A percentile compares a stretch with the other conserved stretches of the same genome.
These are phyloP conservation scores for Lepilemur ruficaudatus DNA, from an alignment of 2,797 vertebrate species.

Conservation along the genomic window DNA sequence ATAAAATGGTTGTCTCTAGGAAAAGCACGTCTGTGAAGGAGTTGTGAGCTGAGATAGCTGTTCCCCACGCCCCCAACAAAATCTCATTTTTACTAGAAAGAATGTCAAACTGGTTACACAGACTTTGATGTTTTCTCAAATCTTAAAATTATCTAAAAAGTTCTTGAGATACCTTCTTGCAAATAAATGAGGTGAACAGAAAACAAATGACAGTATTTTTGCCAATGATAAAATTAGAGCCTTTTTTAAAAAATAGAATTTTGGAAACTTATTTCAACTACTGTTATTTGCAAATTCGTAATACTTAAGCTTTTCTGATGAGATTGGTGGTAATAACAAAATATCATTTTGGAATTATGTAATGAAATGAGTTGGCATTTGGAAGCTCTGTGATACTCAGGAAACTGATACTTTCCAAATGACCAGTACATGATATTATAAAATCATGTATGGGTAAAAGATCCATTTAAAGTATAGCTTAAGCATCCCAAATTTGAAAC, in stretches of 20 bases:
- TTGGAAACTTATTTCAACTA: neutral
- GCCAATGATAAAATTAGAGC: neutral
- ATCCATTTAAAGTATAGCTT: neutral
- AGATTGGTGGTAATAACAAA: neutral
- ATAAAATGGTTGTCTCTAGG: neutral
- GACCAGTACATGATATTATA: neutral
- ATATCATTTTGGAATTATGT: neutral
- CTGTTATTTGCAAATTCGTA: neutral
- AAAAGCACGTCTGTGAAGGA: neutral
- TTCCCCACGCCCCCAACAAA: neutral
- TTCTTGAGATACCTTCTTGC: constrained; percentile 9
- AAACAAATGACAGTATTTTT: constrained; percentile 5
- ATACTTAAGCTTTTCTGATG: neutral
- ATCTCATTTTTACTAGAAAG: constrained; percentile 14
- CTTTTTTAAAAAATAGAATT: neutral
- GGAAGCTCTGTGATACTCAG: neutral
- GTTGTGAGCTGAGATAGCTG: neutral
- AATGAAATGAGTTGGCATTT: neutral
- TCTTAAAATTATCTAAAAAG: constrained; percentile 3
- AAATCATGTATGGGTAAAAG: neutral
- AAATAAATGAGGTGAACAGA: constrained; percentile 2
- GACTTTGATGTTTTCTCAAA: neutral
- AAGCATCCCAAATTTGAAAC: neutral
- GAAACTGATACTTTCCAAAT: neutral
- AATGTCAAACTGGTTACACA: neutral